Conservation (phyloP, 2,113 vertebrate species). For the Conger conger region DNA sequence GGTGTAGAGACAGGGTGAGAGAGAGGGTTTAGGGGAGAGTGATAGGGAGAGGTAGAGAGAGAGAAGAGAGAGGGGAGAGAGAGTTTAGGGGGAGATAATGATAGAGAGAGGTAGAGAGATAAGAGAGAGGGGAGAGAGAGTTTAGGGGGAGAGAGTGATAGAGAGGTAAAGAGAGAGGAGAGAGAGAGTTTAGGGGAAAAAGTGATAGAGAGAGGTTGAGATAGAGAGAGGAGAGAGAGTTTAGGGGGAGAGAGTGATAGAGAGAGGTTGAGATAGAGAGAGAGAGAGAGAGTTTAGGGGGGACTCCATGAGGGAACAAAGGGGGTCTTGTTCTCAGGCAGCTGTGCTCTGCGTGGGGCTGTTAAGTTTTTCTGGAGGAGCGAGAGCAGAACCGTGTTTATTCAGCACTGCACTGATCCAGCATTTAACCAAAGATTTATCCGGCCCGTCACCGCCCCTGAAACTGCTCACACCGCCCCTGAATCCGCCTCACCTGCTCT, state of each 20-base stretch:
- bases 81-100: too few species aligned
- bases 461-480: slow-evolving; percentile 25
- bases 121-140: too few species aligned
- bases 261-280: neutral
- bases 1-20: too few species aligned
- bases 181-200: too few species aligned
- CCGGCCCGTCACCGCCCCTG: slow-evolving; percentile 36
- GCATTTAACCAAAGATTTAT: slow-evolving; percentile 45
- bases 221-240: neutral
- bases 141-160: too few species aligned
- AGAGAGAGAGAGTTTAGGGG: neutral
- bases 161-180: too few species aligned
- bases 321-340: slow-evolving; percentile 41
- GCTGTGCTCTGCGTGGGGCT: slow-evolving; percentile 30
- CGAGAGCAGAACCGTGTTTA: slow-evolving; percentile 55
- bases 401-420: slow-evolving; percentile 44
- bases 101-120: too few species aligned
- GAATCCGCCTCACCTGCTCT: slow-evolving; percentile 21
- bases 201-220: too few species aligned
- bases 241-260: neutral
- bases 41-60: too few species aligned
- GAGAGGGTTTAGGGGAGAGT: too few species aligned
- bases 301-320: slow-evolving; percentile 46
- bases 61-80: too few species aligned
- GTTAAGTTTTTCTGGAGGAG: slow-evolving; percentile 37